A percentile compares a stretch with the other conserved stretches of the same genome.
phyloP scores from a whole-genome alignment of 2,888 invertebrate species.

The Drosophila bunnanda region DNA sequence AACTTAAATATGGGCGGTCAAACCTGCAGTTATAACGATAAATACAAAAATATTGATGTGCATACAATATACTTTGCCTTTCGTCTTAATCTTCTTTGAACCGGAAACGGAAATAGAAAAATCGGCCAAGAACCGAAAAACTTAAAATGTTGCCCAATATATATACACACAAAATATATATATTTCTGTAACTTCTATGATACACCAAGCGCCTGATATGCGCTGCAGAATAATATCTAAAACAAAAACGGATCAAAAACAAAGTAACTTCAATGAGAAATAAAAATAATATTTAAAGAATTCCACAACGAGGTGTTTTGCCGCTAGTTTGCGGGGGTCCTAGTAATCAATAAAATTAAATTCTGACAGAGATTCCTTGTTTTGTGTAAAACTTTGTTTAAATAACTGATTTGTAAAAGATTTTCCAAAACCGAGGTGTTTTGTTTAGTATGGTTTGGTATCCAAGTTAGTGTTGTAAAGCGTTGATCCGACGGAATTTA shows the following conservation, averaged over 20 bases:
- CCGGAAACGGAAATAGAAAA: constrained; percentile 58
- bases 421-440: background rate
- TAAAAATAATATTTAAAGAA: constrained; percentile 70
- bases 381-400: background rate
- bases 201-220: constrained; percentile 59
- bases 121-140: background rate
- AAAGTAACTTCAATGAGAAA: constrained; percentile 76
- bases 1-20: constrained; percentile 51
- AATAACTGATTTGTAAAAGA: no score
- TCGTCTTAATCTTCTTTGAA: constrained; percentile 34
- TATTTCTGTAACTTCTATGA: constrained; percentile 77
- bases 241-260: constrained; percentile 73
- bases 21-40: constrained; percentile 38
- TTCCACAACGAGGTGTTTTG: background rate
- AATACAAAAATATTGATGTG: constrained; percentile 43
- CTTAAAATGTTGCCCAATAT: constrained; percentile 50
- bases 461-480: background rate
- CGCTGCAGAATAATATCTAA: constrained; percentile 67
- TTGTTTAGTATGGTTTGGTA: background rate
- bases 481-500: background rate
- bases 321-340: background rate
- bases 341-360: background rate
- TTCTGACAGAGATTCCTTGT: background rate
- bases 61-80: constrained; percentile 29
- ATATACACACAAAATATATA: constrained; percentile 60